These are phyloP conservation scores for Lepidostoma basale DNA, from an alignment of 1,140 invertebrate genomes.

Conservation along the genomic window DNA sequence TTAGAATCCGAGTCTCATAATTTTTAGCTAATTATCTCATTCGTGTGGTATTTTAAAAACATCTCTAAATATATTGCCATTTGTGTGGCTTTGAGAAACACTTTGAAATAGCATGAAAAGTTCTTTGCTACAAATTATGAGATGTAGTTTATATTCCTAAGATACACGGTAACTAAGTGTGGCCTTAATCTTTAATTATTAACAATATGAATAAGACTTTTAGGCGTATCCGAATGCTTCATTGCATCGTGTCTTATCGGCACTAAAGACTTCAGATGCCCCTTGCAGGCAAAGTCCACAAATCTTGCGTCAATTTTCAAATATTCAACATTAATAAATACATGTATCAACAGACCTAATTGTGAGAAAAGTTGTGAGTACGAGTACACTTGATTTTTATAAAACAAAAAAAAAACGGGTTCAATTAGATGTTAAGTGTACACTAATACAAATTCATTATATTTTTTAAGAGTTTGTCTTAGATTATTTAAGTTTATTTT, in stretches of 20 bases:
- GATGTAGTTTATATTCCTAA: conserved; percentile 21
- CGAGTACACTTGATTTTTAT: too few relatives aligned
- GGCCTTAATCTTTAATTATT: conserved; percentile 34
- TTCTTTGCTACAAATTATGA: background rate
- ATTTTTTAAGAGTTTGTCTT: conserved; percentile 6
- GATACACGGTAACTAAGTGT: conserved; percentile 39
- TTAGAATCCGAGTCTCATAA: too few relatives aligned
- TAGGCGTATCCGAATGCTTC: background rate
- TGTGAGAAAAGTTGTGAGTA: too few relatives aligned
- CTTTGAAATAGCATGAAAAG: too few relatives aligned
- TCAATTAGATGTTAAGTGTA: conserved; percentile 13
- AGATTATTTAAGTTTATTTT: conserved; percentile 1
- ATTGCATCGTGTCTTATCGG: background rate
- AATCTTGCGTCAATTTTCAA: background rate
- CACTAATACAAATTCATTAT: conserved; percentile 12
- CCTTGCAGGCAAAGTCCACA: background rate
- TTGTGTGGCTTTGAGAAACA: too few relatives aligned
- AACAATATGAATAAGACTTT: conserved; percentile 38
- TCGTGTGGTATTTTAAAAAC: too few relatives aligned
- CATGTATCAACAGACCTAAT: too few relatives aligned
- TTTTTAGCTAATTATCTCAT: too few relatives aligned
- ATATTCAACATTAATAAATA: background rate
- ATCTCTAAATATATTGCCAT: too few relatives aligned
- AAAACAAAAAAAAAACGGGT: conserved; percentile 21
- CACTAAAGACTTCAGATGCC: conserved; percentile 1